phyloP scores from a whole-genome alignment of 1,140 invertebrate species.

The Antheraea pernyi region DNA sequence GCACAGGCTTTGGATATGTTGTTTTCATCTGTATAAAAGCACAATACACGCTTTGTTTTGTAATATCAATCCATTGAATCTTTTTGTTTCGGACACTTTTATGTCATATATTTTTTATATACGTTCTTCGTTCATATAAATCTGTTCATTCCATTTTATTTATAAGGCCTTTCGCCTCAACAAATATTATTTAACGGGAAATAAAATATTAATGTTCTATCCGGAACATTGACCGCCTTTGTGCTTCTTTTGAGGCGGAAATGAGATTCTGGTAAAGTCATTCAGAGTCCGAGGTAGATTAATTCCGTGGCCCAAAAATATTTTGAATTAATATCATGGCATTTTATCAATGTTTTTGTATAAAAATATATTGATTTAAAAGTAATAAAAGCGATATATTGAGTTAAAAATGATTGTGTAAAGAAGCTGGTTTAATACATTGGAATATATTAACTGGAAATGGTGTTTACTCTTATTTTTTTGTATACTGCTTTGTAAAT shows the following conservation, averaged over 20 bases:
- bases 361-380: too few relatives aligned
- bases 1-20: neutral
- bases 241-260: conserved; percentile 10
- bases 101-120: neutral
- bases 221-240: conserved; percentile 6
- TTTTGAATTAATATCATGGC: neutral
- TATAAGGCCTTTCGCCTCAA: neutral
- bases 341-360: neutral
- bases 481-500: too few relatives aligned
- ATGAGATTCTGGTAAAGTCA: neutral
- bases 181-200: conserved; percentile 2
- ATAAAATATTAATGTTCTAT: conserved; percentile 7
- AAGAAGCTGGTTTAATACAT: too few relatives aligned
- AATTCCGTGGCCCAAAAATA: neutral
- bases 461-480: too few relatives aligned
- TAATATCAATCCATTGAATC: neutral
- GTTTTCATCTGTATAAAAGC: neutral
- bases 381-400: too few relatives aligned
- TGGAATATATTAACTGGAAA: too few relatives aligned
- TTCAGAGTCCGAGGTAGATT: neutral
- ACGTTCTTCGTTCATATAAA: neutral
- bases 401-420: too few relatives aligned
- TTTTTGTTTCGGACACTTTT: neutral
- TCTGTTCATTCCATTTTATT: neutral
- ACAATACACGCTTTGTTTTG: neutral